phyloP scores from a whole-genome alignment of 2,113 vertebrate genomes.

The Lethenteron reissneri region DNA sequence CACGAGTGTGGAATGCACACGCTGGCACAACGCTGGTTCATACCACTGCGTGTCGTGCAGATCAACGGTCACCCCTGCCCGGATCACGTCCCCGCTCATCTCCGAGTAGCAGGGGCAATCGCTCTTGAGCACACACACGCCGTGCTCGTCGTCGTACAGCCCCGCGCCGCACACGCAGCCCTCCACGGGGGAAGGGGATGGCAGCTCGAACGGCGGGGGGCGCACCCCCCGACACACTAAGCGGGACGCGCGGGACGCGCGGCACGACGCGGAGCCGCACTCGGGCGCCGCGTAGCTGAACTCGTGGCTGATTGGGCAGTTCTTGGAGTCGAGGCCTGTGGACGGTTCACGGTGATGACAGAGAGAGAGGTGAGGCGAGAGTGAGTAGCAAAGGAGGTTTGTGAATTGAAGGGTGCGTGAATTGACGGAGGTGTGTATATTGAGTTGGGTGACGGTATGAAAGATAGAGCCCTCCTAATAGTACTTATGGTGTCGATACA shows the following conservation, averaged over 20 bases:
- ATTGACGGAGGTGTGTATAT: too few species aligned
- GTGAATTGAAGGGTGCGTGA: too few species aligned
- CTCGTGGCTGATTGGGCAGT: conserved; percentile 39
- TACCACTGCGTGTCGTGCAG: too few species aligned
- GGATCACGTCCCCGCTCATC: too few species aligned
- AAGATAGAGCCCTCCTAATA: too few species aligned
- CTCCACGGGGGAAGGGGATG: conserved; percentile 31
- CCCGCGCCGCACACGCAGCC: conserved; percentile 57
- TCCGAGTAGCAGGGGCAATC: conserved; percentile 43
- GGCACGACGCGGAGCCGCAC: conserved; percentile 26
- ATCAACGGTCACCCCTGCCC: too few species aligned
- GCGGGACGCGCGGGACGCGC: conserved; percentile 55
- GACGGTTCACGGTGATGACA: neutral
- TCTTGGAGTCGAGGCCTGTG: conserved; percentile 33
- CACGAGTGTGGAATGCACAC: too few species aligned
- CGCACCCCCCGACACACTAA: conserved; percentile 32
- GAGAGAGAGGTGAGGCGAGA: neutral
- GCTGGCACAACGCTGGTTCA: too few species aligned
- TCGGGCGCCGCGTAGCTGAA: conserved; percentile 54
- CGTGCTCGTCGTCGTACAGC: conserved; percentile 37
- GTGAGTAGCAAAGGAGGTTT: too few species aligned
- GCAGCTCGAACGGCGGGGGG: conserved; percentile 33
- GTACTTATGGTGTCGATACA: too few species aligned
- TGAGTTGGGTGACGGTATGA: too few species aligned
- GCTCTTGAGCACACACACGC: conserved; percentile 33